Percentiles rank a stretch among this genome's conserved stretches.
phyloP scores from a whole-genome alignment of 2,797 vertebrate species.

The Hafferia zeledoni region DNA sequence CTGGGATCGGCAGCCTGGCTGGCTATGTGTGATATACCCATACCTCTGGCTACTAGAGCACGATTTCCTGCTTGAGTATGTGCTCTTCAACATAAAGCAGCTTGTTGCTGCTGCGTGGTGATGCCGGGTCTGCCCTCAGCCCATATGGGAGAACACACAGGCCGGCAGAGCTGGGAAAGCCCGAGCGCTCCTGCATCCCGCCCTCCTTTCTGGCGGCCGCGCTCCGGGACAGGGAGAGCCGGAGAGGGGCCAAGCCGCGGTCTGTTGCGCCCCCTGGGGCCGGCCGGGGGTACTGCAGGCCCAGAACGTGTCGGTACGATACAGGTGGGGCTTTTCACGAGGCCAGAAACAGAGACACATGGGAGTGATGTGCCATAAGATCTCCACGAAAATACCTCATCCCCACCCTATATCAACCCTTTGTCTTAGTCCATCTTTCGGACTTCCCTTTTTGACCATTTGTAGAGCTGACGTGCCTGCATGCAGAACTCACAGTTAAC shows the following conservation, averaged over 20 bases:
- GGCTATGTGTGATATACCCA: not conserved
- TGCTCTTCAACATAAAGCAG: not conserved
- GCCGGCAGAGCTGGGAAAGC: not conserved
- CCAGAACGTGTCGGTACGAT: accelerated
- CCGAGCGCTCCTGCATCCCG: accelerated
- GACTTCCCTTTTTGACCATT: not conserved
- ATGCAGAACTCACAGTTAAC: not conserved
- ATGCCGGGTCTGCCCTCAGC: not conserved
- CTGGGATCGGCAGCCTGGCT: not conserved
- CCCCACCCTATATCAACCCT: not conserved
- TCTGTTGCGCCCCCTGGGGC: constrained; percentile 47
- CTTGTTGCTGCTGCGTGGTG: not conserved
- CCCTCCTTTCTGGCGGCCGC: accelerated
- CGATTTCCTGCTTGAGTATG: not conserved
- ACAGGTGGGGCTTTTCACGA: not conserved
- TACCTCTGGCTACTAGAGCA: not conserved
- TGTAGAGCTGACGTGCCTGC: not conserved
- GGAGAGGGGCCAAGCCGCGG: not conserved
- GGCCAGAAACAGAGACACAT: not conserved
- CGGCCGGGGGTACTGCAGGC: not conserved
- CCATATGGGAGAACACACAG: not conserved
- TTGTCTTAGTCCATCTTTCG: not conserved
- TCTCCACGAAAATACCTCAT: not conserved
- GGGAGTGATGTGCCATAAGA: not conserved
- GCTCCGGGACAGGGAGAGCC: accelerated